These are phyloP conservation scores for Pachliopta kotzebuea DNA, from an alignment of 2,888 invertebrate species.

Conservation along the genomic window DNA sequence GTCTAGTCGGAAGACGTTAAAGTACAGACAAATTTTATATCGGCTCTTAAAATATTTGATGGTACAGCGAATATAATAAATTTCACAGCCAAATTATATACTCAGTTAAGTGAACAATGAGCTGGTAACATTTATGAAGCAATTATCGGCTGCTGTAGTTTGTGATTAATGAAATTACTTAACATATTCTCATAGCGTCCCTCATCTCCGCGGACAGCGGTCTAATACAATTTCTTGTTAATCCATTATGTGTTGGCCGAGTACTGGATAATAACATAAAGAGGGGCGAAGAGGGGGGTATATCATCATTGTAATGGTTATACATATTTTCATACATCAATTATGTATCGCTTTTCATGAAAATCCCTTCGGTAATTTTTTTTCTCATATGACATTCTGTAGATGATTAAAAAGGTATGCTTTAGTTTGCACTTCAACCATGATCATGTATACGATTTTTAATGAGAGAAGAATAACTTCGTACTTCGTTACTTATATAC, in stretches of 20 bases:
- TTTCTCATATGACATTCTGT: no score
- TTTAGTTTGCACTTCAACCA: no score
- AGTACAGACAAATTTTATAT: no score
- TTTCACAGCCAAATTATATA: background rate
- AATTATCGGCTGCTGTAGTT: conserved; percentile 1
- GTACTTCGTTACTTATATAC: no score
- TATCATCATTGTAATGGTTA: no score
- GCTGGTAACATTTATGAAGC: background rate
- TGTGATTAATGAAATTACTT: conserved; percentile 13
- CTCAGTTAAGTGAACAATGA: background rate
- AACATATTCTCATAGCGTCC: conserved; percentile 6
- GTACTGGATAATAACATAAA: background rate
- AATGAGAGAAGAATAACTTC: no score
- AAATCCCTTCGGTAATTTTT: no score
- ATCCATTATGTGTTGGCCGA: background rate
- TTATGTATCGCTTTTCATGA: no score
- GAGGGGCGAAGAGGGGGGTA: background rate
- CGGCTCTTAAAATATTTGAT: background rate
- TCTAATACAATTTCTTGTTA: conserved; percentile 9
- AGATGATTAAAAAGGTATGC: no score
- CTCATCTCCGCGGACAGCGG: conserved; percentile 9
- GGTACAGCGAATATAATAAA: background rate
- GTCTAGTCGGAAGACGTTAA: no score
- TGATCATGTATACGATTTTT: no score
- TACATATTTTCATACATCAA: no score